phyloP scores from a whole-genome alignment of 1,140 invertebrate genomes.

The Pogonognathellus flavescens region DNA sequence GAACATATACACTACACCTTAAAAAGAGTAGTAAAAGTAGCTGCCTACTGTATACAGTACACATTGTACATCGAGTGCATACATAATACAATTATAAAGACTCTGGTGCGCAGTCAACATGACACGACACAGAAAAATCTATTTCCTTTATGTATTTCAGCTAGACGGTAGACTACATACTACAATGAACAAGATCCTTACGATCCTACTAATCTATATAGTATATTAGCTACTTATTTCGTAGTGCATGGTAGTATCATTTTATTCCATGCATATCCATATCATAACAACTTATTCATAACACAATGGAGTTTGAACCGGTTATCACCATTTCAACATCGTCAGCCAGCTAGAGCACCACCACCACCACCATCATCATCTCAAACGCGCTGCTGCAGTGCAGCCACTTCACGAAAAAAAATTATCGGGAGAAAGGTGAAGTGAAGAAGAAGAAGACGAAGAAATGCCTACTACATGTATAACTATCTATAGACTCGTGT shows the following conservation, averaged over 20 bases:
- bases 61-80: too few species aligned
- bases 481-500: neutral
- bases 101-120: neutral
- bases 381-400: neutral
- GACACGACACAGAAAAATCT: neutral
- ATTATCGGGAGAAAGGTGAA: constrained; percentile 9
- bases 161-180: neutral
- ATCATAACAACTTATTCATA: neutral
- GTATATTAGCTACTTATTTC: neutral
- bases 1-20: too few species aligned
- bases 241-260: neutral
- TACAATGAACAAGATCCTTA: neutral
- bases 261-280: neutral
- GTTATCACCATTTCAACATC: constrained; percentile 24
- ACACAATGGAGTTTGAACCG: constrained; percentile 11
- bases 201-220: constrained; percentile 12
- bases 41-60: too few species aligned
- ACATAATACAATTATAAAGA: neutral
- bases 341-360: constrained; percentile 4
- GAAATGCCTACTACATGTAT: neutral
- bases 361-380: neutral
- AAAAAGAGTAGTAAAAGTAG: too few species aligned
- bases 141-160: constrained; percentile 14
- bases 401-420: neutral
- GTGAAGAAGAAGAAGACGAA: neutral